Evolutionary conservation across 2,888 invertebrate genomes (phyloP), one percentile per base, ranked within the genome.

Genomic region (Deilephila elpenor): DNA sequence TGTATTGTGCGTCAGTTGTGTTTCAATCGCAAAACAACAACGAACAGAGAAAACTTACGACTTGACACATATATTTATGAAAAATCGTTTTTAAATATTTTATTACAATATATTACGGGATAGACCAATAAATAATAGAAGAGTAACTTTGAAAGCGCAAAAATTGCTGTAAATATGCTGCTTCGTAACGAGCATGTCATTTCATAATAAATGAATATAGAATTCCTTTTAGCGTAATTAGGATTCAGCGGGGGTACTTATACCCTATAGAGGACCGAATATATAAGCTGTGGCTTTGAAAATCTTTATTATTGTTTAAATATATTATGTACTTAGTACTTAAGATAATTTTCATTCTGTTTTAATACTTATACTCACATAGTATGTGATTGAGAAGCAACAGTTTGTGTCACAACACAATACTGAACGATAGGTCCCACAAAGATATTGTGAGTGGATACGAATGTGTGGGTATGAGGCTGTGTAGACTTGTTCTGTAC

Each of bases 1-100:
- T 74, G 80, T 78, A 86, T 91, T 91, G 91, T 91, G 76, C 79
- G 86, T 85, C 86, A 84, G 82, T 80, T 75, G 82, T 78, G 81
- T 82, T 89, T 88, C 88, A 85, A 85, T 85, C 84, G 87, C 79
- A 78, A 78, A 79, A 78, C 78, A 79, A 74, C 77, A 75, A 14
- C 37, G 74, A 78, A 87, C 84, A 85, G 80, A 77, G 84, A 81
- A 84, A 80, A 82, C 87, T 87, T 83, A 82, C 74, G 83, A 85
- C 84, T 86, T 81, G 78, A 78, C 75, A 76, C 71, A 70, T 74
- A 34, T 74, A 59, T 71, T 75, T 74, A 25, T 64, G 5, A 32
- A 32, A 29, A 25, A 20, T 14, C 25, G 25, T 25, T 25, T n/a
- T 67, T 59, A 62, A 51, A 17, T 70, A 60, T 62, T 72, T 17